A percentile compares a stretch with the other conserved stretches of the same genome.
phyloP scores from a whole-genome alignment of 2,113 vertebrate genomes.

The Scomber japonicus region DNA sequence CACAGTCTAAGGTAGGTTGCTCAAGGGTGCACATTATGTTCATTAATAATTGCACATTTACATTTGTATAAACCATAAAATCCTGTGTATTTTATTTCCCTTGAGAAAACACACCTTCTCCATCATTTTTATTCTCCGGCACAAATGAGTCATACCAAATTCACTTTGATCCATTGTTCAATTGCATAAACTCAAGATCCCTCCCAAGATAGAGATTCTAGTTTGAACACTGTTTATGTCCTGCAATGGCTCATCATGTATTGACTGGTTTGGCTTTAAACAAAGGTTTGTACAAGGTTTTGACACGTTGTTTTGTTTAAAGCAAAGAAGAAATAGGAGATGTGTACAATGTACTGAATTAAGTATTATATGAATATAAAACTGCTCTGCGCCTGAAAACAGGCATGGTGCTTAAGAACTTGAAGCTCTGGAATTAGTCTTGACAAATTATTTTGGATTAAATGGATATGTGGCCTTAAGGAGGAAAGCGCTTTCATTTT shows the following conservation, averaged over 20 bases:
- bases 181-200: background rate
- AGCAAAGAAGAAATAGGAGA: background rate
- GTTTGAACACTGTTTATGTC: conserved; percentile 4
- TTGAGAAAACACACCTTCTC: background rate
- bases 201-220: background rate
- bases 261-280: conserved; percentile 39
- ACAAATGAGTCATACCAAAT: background rate
- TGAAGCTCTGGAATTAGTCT: background rate
- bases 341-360: no score
- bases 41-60: no score
- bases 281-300: conserved; percentile 20
- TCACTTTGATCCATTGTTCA: background rate
- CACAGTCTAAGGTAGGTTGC: no score
- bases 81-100: background rate
- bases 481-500: conserved; percentile 39
- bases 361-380: no score
- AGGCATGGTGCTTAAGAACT: background rate
- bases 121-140: background rate
- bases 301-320: background rate
- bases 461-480: conserved; percentile 29
- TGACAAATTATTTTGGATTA: conserved; percentile 44
- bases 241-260: conserved; percentile 15
- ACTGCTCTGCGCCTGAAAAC: no score
- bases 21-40: no score
- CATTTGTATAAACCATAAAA: no score